A percentile compares a stretch with the other conserved stretches of the same genome.
Conservation (phyloP, 2,888 invertebrate species). For the Pseudococcus jackbeardsleyi region DNA sequence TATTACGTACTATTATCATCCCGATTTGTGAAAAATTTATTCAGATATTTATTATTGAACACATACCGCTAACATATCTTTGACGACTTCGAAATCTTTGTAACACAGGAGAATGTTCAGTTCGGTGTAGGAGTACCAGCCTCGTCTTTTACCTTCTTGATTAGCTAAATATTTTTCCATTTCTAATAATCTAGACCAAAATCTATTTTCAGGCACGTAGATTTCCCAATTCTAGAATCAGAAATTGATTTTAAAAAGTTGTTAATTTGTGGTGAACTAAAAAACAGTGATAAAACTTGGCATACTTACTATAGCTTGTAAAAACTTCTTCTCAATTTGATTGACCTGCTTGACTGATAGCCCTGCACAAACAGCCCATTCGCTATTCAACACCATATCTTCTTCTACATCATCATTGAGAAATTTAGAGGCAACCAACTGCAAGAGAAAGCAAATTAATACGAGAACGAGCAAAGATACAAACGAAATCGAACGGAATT, state of each 20-base stretch:
- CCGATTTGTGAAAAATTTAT: too few species aligned
- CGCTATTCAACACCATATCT: slow-evolving; percentile 89
- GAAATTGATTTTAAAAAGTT: slow-evolving; percentile 66
- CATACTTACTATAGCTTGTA: slow-evolving; percentile 86
- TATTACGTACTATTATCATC: too few species aligned
- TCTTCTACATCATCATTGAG: slow-evolving; percentile 94
- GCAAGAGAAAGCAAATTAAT: slow-evolving; percentile 67
- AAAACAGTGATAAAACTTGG: slow-evolving; percentile 54
- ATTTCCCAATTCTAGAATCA: slow-evolving; percentile 85
- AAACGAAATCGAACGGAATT: neutral
- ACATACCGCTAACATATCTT: slow-evolving; percentile 25
- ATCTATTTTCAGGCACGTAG: slow-evolving; percentile 82
- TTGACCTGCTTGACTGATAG: slow-evolving; percentile 82
- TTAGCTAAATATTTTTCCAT: slow-evolving; percentile 76
- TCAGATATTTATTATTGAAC: neutral
- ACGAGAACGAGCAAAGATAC: too few species aligned
- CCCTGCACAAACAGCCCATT: slow-evolving; percentile 92
- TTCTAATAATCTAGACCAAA: slow-evolving; percentile 81
- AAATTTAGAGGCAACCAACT: slow-evolving; percentile 98
- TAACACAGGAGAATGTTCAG: slow-evolving; percentile 73
- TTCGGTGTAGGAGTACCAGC: slow-evolving; percentile 88
- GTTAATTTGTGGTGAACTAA: slow-evolving; percentile 15
- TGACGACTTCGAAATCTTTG: slow-evolving; percentile 1
- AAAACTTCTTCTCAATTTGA: slow-evolving; percentile 87
- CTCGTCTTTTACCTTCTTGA: slow-evolving; percentile 79